Evolutionary conservation across 2,797 vertebrate species (phyloP).

Genomic region (Lacerta viridis): DNA sequence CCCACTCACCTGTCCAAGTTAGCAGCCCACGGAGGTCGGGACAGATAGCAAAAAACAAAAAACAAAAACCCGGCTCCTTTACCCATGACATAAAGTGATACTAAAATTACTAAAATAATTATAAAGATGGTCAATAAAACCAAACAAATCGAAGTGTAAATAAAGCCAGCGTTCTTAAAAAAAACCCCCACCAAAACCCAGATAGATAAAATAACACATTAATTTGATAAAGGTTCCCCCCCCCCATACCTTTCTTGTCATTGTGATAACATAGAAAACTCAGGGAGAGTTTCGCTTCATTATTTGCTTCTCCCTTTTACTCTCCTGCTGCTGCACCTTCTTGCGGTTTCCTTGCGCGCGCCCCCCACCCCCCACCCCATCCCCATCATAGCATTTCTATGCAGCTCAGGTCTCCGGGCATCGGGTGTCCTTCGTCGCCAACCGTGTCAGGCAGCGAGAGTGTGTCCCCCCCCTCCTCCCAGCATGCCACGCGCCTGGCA

Average conservation of each 20-base stretch:
- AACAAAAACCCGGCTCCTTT: no score
- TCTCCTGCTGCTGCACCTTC: neutral
- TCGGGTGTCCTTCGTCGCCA: neutral
- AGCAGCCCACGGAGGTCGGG: no score
- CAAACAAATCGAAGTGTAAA: no score
- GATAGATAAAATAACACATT: no score
- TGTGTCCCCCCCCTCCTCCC: constrained; percentile 68
- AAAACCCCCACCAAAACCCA: no score
- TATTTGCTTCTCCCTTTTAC: neutral
- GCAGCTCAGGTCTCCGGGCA: constrained; percentile 41
- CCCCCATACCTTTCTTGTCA: neutral
- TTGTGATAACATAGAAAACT: neutral
- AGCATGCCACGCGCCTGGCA: constrained; percentile 74
- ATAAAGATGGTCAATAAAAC: no score
- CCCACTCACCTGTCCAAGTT: no score
- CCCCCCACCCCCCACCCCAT: constrained; percentile 54
- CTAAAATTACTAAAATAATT: no score
- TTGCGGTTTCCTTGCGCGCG: neutral
- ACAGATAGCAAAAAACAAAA: no score
- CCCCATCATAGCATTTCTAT: constrained; percentile 51
- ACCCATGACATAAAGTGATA: no score
- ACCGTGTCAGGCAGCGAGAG: constrained; percentile 20
- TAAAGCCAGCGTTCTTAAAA: no score
- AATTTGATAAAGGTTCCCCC: no score
- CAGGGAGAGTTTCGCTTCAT: neutral